Evolutionary conservation across 2,797 vertebrate species (phyloP).

Genomic region (Columba guinea): DNA sequence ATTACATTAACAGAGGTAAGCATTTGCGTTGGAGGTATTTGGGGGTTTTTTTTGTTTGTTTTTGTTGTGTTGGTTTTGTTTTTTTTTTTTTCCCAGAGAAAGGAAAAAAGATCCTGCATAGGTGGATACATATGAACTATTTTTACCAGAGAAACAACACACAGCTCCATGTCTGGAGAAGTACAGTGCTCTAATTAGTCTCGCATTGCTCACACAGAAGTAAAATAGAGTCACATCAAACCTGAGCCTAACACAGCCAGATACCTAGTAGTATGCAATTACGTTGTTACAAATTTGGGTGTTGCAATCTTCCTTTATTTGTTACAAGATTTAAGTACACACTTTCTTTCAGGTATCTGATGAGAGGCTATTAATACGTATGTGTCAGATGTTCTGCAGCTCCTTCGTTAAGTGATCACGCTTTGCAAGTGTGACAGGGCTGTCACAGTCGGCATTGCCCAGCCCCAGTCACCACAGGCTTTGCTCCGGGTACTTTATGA

Average conservation of each 20-base stretch:
- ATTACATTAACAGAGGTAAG: conserved; percentile 58
- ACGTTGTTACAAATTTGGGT: neutral
- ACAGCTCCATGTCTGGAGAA: neutral
- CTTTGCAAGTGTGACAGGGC: neutral
- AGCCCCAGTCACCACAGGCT: neutral
- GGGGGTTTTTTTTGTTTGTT: too few species aligned
- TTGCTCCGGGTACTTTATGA: neutral
- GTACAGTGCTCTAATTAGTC: neutral
- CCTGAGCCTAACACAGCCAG: neutral
- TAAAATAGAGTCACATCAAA: neutral
- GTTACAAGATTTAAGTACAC: neutral
- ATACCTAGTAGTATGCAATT: neutral
- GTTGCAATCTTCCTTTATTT: neutral
- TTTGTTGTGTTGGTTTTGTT: neutral
- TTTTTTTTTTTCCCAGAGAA: neutral
- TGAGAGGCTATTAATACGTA: neutral
- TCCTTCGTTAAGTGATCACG: neutral
- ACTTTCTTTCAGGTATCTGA: neutral
- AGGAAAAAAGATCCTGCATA: neutral
- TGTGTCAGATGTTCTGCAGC: neutral
- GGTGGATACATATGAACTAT: neutral
- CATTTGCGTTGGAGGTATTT: neutral
- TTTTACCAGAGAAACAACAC: neutral
- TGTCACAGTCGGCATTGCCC: neutral
- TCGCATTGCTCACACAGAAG: neutral